These are phyloP conservation scores for Nettapus auritus DNA, from an alignment of 2,113 vertebrate genomes.

Conservation along the genomic window DNA sequence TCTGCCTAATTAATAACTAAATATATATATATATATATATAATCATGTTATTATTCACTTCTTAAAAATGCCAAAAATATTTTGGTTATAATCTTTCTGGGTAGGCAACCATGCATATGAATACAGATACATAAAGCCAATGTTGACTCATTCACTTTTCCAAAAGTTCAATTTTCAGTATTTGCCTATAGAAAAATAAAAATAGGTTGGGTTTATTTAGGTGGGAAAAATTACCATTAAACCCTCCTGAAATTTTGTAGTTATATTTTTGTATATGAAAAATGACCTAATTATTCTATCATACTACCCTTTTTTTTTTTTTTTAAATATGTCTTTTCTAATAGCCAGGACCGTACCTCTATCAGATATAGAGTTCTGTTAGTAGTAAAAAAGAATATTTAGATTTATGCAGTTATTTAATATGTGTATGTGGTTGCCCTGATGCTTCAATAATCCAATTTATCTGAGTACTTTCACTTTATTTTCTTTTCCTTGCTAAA, in stretches of 20 bases:
- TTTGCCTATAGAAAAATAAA: not conserved
- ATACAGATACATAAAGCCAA: not conserved
- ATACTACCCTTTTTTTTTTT: not conserved
- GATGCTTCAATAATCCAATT: not conserved
- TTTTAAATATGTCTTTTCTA: not conserved
- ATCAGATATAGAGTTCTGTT: not conserved
- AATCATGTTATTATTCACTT: not conserved
- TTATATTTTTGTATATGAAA: not conserved
- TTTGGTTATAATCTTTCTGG: not conserved
- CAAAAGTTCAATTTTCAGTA: not conserved
- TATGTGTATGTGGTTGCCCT: not conserved
- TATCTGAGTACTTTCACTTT: not conserved
- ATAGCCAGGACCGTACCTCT: not conserved
- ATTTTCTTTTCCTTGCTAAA: not conserved
- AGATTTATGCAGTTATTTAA: not conserved
- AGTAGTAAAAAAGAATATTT: not conserved
- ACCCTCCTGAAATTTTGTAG: not conserved
- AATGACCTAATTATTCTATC: not conserved
- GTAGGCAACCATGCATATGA: not conserved
- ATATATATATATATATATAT: not conserved
- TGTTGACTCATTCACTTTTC: rapidly evolving
- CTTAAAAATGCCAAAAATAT: not conserved
- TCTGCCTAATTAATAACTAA: not conserved
- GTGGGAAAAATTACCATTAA: not conserved
- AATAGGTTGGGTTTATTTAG: not conserved